Percentiles rank a stretch among this genome's conserved stretches.
Evolutionary conservation across 2,113 vertebrate genomes (phyloP).

Genomic region (Apistogramma diplotaenia): DNA sequence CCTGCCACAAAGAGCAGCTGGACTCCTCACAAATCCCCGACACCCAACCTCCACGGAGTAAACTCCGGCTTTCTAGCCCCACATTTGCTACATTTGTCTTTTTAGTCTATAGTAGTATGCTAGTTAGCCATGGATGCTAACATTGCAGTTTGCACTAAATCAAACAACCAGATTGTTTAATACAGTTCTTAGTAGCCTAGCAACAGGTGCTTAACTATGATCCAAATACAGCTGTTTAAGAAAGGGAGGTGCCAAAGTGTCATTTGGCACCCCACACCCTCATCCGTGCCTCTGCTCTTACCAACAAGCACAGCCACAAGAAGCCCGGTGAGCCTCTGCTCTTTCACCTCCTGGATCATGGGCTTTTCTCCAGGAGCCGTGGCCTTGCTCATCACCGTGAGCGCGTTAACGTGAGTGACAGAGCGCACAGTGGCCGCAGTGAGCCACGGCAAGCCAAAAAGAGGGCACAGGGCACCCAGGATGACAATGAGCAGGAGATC

Average conservation of each 20-base stretch:
- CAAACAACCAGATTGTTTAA: background rate
- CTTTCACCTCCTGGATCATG: constrained; percentile 94
- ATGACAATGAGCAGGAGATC: constrained; percentile 94
- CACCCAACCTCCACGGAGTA: too few species aligned
- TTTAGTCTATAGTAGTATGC: background rate
- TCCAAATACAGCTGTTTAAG: background rate
- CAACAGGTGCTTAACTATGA: background rate
- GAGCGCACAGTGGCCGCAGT: constrained; percentile 93
- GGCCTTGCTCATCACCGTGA: constrained; percentile 96
- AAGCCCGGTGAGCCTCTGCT: constrained; percentile 92
- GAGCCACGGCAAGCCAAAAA: constrained; percentile 96
- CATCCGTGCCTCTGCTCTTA: constrained; percentile 69
- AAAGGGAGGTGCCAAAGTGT: background rate
- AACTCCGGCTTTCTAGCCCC: too few species aligned
- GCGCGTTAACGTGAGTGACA: constrained; percentile 92
- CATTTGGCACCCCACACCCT: background rate
- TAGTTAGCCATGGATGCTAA: too few species aligned
- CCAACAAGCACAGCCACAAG: constrained; percentile 90
- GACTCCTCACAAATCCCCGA: too few species aligned
- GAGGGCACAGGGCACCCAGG: constrained; percentile 88
- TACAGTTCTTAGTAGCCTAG: background rate
- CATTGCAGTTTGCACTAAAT: background rate
- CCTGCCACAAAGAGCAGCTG: too few species aligned
- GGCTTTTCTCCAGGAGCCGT: constrained; percentile 93
- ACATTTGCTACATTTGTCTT: background rate